phyloP scores from a whole-genome alignment of 2,888 invertebrate genomes.

The Cylindroiulus punctatus region DNA sequence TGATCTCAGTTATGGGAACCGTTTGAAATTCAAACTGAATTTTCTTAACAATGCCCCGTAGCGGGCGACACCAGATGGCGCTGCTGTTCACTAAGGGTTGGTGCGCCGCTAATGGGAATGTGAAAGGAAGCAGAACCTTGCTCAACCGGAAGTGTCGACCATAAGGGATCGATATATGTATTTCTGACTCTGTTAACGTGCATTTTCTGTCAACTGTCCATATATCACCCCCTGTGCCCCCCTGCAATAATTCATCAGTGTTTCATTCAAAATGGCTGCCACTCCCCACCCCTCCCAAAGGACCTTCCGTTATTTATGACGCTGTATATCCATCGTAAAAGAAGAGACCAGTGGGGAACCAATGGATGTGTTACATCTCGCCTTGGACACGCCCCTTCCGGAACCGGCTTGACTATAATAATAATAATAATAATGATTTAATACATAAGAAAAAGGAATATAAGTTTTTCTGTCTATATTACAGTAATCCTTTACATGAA shows the following conservation, averaged over 20 bases:
- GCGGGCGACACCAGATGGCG: neutral
- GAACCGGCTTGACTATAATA: neutral
- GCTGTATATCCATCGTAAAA: neutral
- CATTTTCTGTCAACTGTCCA: slow-evolving; percentile 1
- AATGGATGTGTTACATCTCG: neutral
- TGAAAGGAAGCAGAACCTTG: slow-evolving; percentile 12
- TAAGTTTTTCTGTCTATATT: neutral
- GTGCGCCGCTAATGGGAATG: neutral
- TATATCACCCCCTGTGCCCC: neutral
- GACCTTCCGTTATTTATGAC: neutral
- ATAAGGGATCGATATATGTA: slow-evolving; percentile 12
- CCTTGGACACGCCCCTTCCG: neutral
- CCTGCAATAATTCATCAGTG: neutral
- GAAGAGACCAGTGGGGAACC: neutral
- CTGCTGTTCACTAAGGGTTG: neutral
- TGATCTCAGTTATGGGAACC: no score
- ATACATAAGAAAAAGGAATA: no score
- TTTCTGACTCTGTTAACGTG: slow-evolving; percentile 20
- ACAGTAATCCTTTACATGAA: no score
- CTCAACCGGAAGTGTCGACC: neutral
- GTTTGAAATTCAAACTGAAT: no score
- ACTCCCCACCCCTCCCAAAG: neutral
- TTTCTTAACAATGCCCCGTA: no score
- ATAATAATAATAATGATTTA: no score
- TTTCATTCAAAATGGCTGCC: slow-evolving; percentile 18